Percentiles rank a stretch among this genome's conserved stretches.
phyloP scores from a whole-genome alignment of 2,888 invertebrate species.

The Ischnura elegans region DNA sequence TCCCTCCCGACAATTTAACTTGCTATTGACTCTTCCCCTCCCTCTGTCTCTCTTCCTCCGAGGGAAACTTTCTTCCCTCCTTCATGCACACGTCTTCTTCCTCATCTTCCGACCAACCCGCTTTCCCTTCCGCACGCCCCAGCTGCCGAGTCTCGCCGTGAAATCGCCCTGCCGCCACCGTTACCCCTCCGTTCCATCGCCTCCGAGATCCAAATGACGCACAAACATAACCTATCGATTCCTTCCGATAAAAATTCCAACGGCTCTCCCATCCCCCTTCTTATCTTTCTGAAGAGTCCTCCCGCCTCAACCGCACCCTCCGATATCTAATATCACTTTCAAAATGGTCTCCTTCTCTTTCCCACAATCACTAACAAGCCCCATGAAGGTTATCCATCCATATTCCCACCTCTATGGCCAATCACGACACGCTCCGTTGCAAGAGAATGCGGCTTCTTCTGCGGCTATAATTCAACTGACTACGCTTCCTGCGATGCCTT shows the following conservation, averaged over 20 bases:
- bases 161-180: background rate
- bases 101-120: background rate
- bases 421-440: no score
- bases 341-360: background rate
- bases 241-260: background rate
- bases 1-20: background rate
- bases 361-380: background rate
- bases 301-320: background rate
- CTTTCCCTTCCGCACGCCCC: no score
- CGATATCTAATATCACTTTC: background rate
- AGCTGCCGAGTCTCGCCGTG: no score
- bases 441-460: no score
- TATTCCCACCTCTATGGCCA: no score
- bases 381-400: no score
- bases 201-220: slow-evolving; percentile 5
- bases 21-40: background rate
- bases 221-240: background rate
- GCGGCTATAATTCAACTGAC: no score
- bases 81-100: background rate
- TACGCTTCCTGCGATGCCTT: no score
- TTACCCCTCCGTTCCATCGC: background rate
- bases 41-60: background rate
- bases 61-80: background rate
- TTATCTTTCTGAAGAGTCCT: background rate
- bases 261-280: background rate